Evolutionary conservation across 2,888 invertebrate genomes (phyloP).

Genomic region (Masnerella sp.): DNA sequence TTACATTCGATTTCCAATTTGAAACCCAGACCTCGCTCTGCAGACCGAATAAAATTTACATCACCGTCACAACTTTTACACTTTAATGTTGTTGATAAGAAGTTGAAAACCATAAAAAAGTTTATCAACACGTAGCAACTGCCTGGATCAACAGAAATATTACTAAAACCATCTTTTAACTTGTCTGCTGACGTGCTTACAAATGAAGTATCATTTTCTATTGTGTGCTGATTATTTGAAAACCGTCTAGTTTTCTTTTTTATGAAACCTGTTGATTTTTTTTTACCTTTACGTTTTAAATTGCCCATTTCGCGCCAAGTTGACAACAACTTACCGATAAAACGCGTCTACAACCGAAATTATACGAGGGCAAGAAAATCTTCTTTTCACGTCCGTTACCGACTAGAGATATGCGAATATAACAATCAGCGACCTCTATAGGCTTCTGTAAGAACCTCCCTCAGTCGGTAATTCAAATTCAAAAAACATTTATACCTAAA

Average conservation of each 20-base stretch:
- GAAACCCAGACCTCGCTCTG: slow-evolving; percentile 57
- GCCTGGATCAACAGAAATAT: slow-evolving; percentile 12
- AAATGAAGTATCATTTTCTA: slow-evolving; percentile 27
- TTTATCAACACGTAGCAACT: neutral
- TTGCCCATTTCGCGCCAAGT: slow-evolving; percentile 1
- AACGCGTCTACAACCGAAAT: slow-evolving; percentile 3
- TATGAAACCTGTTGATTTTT: neutral
- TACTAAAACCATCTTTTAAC: slow-evolving; percentile 15
- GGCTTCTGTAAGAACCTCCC: neutral
- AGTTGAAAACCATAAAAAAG: neutral
- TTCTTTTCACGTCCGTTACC: slow-evolving; percentile 3
- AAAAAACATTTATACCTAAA: slow-evolving; percentile 12
- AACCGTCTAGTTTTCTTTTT: slow-evolving; percentile 9
- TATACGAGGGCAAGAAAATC: slow-evolving; percentile 1
- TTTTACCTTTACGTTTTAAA: slow-evolving; percentile 1
- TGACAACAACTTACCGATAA: slow-evolving; percentile 1
- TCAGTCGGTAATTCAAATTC: slow-evolving; percentile 1
- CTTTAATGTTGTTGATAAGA: neutral
- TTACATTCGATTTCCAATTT: slow-evolving; percentile 56
- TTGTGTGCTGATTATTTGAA: slow-evolving; percentile 10
- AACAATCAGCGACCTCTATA: neutral
- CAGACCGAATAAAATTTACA: slow-evolving; percentile 5
- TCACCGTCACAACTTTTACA: slow-evolving; percentile 19
- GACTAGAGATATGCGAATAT: slow-evolving; percentile 1
- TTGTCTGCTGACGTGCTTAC: slow-evolving; percentile 26